Conservation (phyloP, 2,113 vertebrate species). For the Tachysurus fulvidraco region DNA sequence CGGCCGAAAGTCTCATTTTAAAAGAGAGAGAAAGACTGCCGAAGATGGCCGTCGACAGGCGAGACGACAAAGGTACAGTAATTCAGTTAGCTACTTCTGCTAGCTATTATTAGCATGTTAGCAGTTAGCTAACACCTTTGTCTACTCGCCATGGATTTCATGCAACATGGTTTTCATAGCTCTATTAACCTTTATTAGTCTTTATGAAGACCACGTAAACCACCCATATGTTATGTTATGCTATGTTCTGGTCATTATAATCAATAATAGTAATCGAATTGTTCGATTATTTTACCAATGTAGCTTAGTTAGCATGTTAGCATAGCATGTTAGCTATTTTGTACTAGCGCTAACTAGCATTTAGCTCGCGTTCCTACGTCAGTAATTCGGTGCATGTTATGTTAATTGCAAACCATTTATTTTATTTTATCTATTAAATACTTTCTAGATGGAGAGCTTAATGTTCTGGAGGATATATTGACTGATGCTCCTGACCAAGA, state of each 20-base stretch:
- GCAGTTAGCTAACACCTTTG: conserved; percentile 25
- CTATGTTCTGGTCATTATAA: background rate
- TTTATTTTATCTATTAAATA: too few relatives aligned
- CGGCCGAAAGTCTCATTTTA: conserved; percentile 25
- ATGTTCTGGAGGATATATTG: conserved; percentile 94
- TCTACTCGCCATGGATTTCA: background rate
- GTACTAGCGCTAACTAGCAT: background rate
- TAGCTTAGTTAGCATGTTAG: background rate
- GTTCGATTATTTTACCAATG: background rate
- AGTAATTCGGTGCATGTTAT: background rate
- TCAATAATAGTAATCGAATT: too few relatives aligned
- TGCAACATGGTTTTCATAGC: background rate
- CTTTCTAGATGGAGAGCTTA: conserved; percentile 89
- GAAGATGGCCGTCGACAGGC: conserved; percentile 82
- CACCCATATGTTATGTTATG: background rate
- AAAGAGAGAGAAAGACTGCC: conserved; percentile 8
- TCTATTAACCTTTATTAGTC: background rate
- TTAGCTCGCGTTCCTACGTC: background rate
- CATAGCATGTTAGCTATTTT: background rate
- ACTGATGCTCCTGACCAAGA: conserved; percentile 98
- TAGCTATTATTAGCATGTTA: conserved; percentile 26
- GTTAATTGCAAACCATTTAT: background rate
- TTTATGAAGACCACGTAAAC: too few relatives aligned
- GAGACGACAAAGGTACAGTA: conserved; percentile 81
- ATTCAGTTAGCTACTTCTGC: conserved; percentile 5